Evolutionary conservation across 2,113 vertebrate genomes (phyloP), one percentile per base, ranked within the genome.

Genomic region (Acanthochromis polyacanthus): DNA sequence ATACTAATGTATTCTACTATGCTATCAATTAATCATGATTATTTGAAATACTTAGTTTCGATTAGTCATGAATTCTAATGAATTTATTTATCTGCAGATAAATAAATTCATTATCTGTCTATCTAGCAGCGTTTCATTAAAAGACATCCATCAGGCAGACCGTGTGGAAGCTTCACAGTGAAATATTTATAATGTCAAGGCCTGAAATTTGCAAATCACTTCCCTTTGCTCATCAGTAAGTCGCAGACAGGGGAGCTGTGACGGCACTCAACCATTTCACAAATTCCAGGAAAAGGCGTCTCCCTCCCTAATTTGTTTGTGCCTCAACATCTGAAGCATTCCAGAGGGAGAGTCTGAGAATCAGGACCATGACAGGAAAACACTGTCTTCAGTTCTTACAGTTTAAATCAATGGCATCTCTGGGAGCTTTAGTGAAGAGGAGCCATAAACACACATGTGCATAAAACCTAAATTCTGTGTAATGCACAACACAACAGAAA

Each of bases 261-360:
- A 67, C 65, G 25, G 23, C 66, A 55, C 23, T 80, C 30, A 25
- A 25, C 51, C 32, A 20, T 53, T 59, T 60, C 15, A 4, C 43
- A 88, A 45, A 75, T 87, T 76, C 51, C 80, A 80, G 76, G 75
- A 82, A 86, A 73, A 60, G 61, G 81, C n/a, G 8, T 30, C 66
- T 76, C 30, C 38, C 76, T 55, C 40, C 46, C 46, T 64, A 51
- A 76, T 78, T 84, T 81, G 78, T 87, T 80, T 70, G 22, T 57
- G 62, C 64, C 56, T 67, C 20, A 5, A 71, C 52, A 75, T 75
- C 50, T 61, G 62, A 85, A 57, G 48, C 80, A 81, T 90, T 87
- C 75, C 72, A 83, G 28, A 43, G 51, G 15, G 25, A 74, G 28
- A 71, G 28, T 55, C n/a, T 52, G 14, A 40, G 11, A 25, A 55